Evolutionary conservation across 2,888 invertebrate species (phyloP).

Genomic region (Acronicta alni): DNA sequence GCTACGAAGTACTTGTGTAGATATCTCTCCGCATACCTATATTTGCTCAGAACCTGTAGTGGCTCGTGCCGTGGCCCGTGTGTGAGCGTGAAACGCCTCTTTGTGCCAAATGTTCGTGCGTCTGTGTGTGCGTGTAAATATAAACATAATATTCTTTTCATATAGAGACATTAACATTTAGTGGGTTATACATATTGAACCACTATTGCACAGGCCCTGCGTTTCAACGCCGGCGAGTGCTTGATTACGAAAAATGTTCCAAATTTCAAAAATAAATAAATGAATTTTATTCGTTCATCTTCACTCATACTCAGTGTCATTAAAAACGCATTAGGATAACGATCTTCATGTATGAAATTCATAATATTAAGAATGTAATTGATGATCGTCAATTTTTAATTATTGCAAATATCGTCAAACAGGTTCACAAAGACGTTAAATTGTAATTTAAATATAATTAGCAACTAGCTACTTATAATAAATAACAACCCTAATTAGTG

Average conservation of each 20-base stretch:
- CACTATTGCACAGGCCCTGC: conserved; percentile 30
- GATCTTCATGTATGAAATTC: conserved; percentile 55
- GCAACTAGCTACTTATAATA: conserved; percentile 65
- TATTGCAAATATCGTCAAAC: conserved; percentile 65
- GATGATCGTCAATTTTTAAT: conserved; percentile 72
- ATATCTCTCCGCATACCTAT: conserved; percentile 86
- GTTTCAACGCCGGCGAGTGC: conserved; percentile 27
- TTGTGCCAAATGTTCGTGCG: conserved; percentile 86
- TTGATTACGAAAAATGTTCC: conserved; percentile 45
- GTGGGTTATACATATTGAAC: conserved; percentile 60
- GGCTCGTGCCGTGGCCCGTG: conserved; percentile 71
- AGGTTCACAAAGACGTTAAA: conserved; percentile 64
- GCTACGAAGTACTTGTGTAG: conserved; percentile 81
- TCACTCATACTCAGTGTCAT: conserved; percentile 56
- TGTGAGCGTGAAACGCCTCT: conserved; percentile 83
- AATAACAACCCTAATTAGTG: conserved; percentile 60
- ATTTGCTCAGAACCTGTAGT: conserved; percentile 87
- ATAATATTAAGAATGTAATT: conserved; percentile 61
- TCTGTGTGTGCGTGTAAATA: conserved; percentile 77
- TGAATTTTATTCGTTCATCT: conserved; percentile 58
- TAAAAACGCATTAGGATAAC: conserved; percentile 57
- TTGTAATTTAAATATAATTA: conserved; percentile 66
- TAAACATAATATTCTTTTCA: conserved; percentile 67
- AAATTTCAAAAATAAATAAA: conserved; percentile 57
- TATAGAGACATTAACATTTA: conserved; percentile 68